phyloP scores from a whole-genome alignment of 2,888 invertebrate genomes.

The Cyaniris semiargus region DNA sequence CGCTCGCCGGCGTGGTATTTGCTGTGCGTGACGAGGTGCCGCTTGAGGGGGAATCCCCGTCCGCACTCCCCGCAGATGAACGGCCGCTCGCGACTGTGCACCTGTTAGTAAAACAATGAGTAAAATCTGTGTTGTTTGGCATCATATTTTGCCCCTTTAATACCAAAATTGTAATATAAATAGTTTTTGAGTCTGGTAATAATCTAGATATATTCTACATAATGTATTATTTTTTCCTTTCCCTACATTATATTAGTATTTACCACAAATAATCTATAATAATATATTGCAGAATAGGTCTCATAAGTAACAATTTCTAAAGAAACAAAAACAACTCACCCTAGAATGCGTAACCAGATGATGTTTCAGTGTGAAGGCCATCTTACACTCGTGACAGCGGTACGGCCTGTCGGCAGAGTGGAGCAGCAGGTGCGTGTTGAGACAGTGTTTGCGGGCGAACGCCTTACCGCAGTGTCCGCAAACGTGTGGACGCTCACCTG shows the following conservation, averaged over 20 bases:
- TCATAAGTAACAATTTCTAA: no score
- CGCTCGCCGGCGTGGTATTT: slow-evolving; percentile 93
- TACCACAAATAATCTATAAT: no score
- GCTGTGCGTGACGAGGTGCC: slow-evolving; percentile 91
- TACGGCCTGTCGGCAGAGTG: slow-evolving; percentile 91
- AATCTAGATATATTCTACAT: no score
- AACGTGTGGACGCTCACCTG: slow-evolving; percentile 88
- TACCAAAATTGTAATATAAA: no score
- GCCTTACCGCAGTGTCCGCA: slow-evolving; percentile 90
- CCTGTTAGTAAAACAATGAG: slow-evolving; percentile 54
- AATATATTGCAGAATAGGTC: no score
- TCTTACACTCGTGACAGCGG: slow-evolving; percentile 91
- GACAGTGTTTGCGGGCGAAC: slow-evolving; percentile 90
- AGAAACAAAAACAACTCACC: slow-evolving; percentile 58
- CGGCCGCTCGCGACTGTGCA: slow-evolving; percentile 89
- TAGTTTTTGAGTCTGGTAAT: no score
- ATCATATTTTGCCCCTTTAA: no score
- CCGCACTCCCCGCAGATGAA: slow-evolving; percentile 92
- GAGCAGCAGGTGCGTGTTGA: slow-evolving; percentile 89
- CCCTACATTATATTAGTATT: no score
- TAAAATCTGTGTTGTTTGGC: no score
- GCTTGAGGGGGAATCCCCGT: slow-evolving; percentile 88
- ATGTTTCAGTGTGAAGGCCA: slow-evolving; percentile 92
- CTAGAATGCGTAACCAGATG: slow-evolving; percentile 90
- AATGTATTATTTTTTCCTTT: no score